Evolutionary conservation across 2,797 vertebrate genomes (phyloP).

Genomic region (Mastacembelus armatus): DNA sequence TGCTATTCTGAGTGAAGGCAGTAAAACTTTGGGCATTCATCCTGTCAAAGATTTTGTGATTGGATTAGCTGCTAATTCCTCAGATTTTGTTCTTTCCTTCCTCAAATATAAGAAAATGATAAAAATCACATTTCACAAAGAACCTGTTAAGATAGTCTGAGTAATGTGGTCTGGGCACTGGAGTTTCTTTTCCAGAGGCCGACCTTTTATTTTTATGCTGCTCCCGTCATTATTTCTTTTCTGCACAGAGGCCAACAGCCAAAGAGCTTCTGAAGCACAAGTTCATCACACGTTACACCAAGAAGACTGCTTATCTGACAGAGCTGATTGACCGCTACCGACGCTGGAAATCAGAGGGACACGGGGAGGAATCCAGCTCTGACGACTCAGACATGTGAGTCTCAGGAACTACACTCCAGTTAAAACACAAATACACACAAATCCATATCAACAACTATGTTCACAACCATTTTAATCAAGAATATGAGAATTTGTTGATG

Average conservation of each 20-base stretch:
- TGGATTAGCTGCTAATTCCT: constrained; percentile 18
- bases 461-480: not conserved
- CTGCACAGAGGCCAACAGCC: constrained; percentile 92
- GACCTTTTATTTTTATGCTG: constrained; percentile 7
- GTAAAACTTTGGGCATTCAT: constrained; percentile 22
- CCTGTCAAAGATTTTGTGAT: constrained; percentile 24
- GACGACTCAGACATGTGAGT: constrained; percentile 95
- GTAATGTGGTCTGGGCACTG: not conserved
- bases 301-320: constrained; percentile 96
- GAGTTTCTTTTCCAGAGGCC: no score
- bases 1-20: not conserved
- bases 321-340: constrained; percentile 97
- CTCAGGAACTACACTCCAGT: not conserved
- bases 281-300: constrained; percentile 94
- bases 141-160: not conserved
- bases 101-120: constrained; percentile 19
- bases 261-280: constrained; percentile 98
- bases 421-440: not conserved
- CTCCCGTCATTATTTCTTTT: not conserved
- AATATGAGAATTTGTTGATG: not conserved
- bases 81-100: constrained; percentile 1
- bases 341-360: constrained; percentile 97
- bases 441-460: no score
- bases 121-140: constrained; percentile 3
- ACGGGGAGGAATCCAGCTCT: constrained; percentile 95